Conservation (phyloP, 2,888 invertebrate species). For the Aleiodes leptofemur region DNA sequence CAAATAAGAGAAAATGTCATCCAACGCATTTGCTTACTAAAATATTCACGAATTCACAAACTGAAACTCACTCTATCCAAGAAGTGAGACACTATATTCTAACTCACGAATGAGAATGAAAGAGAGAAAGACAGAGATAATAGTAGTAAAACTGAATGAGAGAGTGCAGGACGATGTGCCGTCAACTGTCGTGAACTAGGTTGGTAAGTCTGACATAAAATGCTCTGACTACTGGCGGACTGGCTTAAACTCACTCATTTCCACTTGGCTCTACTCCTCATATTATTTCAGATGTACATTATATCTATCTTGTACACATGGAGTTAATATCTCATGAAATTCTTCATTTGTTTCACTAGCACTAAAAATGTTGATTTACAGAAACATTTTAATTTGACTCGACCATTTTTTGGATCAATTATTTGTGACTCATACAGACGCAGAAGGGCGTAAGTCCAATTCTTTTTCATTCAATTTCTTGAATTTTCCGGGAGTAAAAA, state of each 20-base stretch:
- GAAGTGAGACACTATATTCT: too few relatives aligned
- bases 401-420: too few relatives aligned
- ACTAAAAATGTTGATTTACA: not conserved
- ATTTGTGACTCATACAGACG: too few relatives aligned
- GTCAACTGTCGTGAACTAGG: conserved; percentile 22
- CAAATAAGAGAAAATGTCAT: conserved; percentile 22
- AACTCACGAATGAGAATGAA: not conserved
- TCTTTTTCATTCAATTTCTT: too few relatives aligned
- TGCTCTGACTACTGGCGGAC: conserved; percentile 42
- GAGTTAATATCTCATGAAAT: conserved; percentile 8
- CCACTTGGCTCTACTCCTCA: conserved; percentile 11
- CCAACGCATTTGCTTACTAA: conserved; percentile 18
- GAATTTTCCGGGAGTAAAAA: too few relatives aligned
- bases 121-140: not conserved
- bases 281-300: not conserved
- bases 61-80: conserved; percentile 6
- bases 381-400: too few relatives aligned
- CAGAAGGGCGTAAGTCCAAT: too few relatives aligned
- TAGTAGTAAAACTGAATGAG: conserved; percentile 1
- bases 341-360: not conserved
- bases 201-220: conserved; percentile 48
- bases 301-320: not conserved
- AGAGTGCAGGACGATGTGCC: not conserved
- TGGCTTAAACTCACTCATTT: conserved; percentile 39
- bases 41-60: conserved; percentile 25